Conservation (phyloP, 2,797 vertebrate genomes). For the Botia almorhae region DNA sequence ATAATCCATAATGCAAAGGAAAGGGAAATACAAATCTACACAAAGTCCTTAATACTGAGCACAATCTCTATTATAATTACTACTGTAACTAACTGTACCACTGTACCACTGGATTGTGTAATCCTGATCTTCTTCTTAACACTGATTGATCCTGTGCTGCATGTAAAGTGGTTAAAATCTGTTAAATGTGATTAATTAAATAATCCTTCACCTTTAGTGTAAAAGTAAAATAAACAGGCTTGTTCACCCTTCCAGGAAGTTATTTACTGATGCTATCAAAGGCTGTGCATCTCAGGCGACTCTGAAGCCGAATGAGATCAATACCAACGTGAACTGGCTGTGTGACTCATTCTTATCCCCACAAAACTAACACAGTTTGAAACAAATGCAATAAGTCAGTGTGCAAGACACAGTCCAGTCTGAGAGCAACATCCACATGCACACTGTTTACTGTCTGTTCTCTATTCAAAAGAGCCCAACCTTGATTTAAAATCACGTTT, state of each 20-base stretch:
- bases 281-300: too few species aligned
- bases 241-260: neutral
- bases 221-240: neutral
- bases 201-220: neutral
- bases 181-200: neutral
- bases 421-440: conserved; percentile 22
- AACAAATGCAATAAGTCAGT: neutral
- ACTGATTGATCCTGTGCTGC: too few species aligned
- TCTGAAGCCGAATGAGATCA: neutral
- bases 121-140: too few species aligned
- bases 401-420: neutral
- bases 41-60: too few species aligned
- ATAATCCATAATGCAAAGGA: too few species aligned
- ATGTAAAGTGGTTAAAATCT: too few species aligned
- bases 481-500: neutral
- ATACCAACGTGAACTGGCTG: neutral
- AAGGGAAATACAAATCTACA: too few species aligned
- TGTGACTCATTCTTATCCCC: too few species aligned
- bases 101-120: too few species aligned
- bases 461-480: conserved; percentile 68
- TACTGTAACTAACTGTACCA: too few species aligned
- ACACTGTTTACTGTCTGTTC: conserved; percentile 55
- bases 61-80: too few species aligned
- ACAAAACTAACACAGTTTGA: neutral
- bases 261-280: too few species aligned